Base-by-base conservation (phyloP, 2,797 vertebrate species). In the Antennarius maculatus region DNA sequence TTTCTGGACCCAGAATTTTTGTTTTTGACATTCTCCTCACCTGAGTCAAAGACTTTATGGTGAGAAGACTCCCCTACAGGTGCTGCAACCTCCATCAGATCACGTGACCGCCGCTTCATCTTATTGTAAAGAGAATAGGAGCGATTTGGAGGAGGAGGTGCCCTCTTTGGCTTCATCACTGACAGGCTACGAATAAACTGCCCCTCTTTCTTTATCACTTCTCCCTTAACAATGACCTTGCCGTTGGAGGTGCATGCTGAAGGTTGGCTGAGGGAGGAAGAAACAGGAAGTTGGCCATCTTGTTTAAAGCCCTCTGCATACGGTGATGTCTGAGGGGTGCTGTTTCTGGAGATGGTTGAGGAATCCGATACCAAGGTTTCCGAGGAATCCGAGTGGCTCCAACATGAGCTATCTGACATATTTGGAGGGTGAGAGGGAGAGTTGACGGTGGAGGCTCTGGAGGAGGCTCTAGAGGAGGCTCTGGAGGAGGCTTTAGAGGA, bases 321-420 rank as follows among this genome's bases (percentile, higher is more conserved):
- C 76, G 77, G 4, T 61, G 67, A 60, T 37, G n/a, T 67, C 28
- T 31, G 84, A 7, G 88, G 86, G 47, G 92, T 91, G 83, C 90
- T 93, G 55, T 92, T 92, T 66, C 93, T 96, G 52, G 96, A 99
- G 76, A 98, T 95, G 43, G 97, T 99, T 43, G 97, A 98, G 27
- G 95, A 96, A 46, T 98, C 94, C 0, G 97, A 99, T 11, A 99
- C 95, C 2, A 99, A 93, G 6, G 97, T 99, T 57, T 98, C 96
- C 0, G 97, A 98, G 42, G 97, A 99, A 34, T 95, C 95, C 0
- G 97, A 98, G 70, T 93, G 93, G 86, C 95, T 98, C 96, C 96
- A 98, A 61, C 77, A 70, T 6, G 93, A 93, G 53, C 63, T 90
- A 66, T 93, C 89, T 0, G 92, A 92, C 50, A 82, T 3, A 56